phyloP scores from a whole-genome alignment of 2,888 invertebrate genomes.

The Epinotia nisella region DNA sequence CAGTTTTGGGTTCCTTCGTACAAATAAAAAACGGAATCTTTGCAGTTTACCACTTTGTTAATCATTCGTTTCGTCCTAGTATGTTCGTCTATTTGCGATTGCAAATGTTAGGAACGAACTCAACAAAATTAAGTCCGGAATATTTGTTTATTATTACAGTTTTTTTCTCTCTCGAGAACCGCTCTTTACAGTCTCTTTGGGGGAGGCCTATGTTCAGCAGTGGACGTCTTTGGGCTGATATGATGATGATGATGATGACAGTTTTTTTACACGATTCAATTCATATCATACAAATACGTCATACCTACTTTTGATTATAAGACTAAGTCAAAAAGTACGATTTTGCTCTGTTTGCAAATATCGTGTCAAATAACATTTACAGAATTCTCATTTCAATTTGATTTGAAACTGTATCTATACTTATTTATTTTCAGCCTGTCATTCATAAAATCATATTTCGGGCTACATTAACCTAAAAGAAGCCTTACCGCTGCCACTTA shows the following conservation, averaged over 20 bases:
- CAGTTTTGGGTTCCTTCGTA: not conserved
- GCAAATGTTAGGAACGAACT: no score
- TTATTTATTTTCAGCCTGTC: slow-evolving; percentile 20
- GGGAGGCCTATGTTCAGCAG: no score
- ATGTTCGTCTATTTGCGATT: not conserved
- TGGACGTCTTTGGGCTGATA: no score
- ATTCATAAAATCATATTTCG: slow-evolving; percentile 16
- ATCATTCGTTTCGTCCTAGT: not conserved
- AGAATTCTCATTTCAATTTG: not conserved
- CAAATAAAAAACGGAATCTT: not conserved
- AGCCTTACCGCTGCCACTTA: slow-evolving; percentile 5
- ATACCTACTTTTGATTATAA: no score
- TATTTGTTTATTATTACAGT: no score
- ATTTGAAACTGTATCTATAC: slow-evolving; percentile 2
- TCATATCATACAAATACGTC: not conserved
- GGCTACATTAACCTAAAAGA: not conserved
- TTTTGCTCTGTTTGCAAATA: not conserved
- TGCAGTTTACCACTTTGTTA: not conserved
- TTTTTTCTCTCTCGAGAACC: no score
- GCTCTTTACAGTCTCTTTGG: no score
- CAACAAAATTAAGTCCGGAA: no score
- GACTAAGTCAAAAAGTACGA: not conserved
- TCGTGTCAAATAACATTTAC: not conserved
- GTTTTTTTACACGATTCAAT: no score
- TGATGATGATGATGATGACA: no score